Conservation (phyloP, 2,888 invertebrate species). For the Gnatocerus cornutus region DNA sequence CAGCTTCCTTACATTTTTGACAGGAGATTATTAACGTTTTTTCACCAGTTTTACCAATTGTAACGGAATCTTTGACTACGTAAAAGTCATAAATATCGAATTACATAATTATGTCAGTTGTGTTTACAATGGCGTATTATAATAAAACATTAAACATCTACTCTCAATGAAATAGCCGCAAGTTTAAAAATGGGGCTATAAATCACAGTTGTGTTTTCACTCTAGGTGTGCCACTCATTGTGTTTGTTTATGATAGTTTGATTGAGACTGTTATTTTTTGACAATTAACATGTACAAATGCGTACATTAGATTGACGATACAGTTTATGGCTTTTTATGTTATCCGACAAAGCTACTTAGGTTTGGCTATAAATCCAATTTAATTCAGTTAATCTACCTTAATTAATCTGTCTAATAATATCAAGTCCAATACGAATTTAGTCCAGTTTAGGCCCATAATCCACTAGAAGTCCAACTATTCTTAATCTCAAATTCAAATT, state of each 20-base stretch:
- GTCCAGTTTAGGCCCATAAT: no score
- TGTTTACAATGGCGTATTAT: conserved; percentile 26
- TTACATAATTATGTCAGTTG: conserved; percentile 33
- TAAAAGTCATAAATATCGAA: conserved; percentile 19
- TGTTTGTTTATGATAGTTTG: conserved; percentile 17
- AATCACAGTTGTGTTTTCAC: conserved; percentile 25
- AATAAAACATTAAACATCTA: conserved; percentile 12
- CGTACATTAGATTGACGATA: no score
- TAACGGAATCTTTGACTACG: background rate
- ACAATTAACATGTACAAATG: conserved; percentile 12
- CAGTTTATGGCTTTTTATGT: no score
- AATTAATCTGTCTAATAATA: no score
- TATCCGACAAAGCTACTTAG: no score
- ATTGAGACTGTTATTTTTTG: conserved; percentile 9
- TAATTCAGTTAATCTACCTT: no score
- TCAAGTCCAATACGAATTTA: no score
- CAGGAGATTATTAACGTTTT: conserved; percentile 1
- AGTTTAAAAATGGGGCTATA: conserved; percentile 27
- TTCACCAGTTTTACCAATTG: background rate
- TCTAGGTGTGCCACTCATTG: conserved; percentile 25
- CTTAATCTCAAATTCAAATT: no score
- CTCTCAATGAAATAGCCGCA: conserved; percentile 3
- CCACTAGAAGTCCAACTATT: no score
- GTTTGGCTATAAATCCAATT: no score
- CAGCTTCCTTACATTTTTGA: conserved; percentile 26